phyloP scores from a whole-genome alignment of 2,888 invertebrate species.

The Drosophila stalkeri region DNA sequence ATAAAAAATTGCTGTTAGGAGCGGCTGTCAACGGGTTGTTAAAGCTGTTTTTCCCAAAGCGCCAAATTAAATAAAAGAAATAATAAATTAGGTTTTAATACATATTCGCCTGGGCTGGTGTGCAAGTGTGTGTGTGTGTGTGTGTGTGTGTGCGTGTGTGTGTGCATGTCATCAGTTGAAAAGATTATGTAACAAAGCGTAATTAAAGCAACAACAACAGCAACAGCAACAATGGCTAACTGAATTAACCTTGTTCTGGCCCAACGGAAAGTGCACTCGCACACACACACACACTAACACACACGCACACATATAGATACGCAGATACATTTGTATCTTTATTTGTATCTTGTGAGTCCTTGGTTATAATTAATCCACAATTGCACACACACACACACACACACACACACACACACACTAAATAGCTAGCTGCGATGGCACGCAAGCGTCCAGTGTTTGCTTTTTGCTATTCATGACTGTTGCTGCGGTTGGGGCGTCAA shows the following conservation, averaged over 20 bases:
- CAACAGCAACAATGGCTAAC: slow-evolving; percentile 64
- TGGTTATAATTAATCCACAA: slow-evolving; percentile 80
- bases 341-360: slow-evolving; percentile 76
- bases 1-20: slow-evolving; percentile 6
- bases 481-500: slow-evolving; percentile 44
- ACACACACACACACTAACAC: slow-evolving; percentile 32
- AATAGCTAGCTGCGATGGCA: slow-evolving; percentile 39
- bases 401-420: slow-evolving; percentile 45
- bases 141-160: slow-evolving; percentile 32
- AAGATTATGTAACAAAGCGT: slow-evolving; percentile 70
- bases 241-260: slow-evolving; percentile 78
- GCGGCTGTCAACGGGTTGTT: slow-evolving; percentile 41
- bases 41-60: slow-evolving; percentile 38
- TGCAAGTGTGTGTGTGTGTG: background rate
- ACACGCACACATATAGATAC: slow-evolving; percentile 17
- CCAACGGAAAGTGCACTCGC: slow-evolving; percentile 71
- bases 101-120: background rate
- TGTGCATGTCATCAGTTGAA: slow-evolving; percentile 63
- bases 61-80: slow-evolving; percentile 43
- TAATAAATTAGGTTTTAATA: slow-evolving; percentile 29
- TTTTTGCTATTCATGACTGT: slow-evolving; percentile 7
- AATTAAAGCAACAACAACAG: slow-evolving; percentile 59
- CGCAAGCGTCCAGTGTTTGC: slow-evolving; percentile 58
- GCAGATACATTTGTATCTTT: slow-evolving; percentile 67
- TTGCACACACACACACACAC: slow-evolving; percentile 63